Evolutionary conservation across 2,888 invertebrate genomes (phyloP).

Genomic region (Pammene aurita): DNA sequence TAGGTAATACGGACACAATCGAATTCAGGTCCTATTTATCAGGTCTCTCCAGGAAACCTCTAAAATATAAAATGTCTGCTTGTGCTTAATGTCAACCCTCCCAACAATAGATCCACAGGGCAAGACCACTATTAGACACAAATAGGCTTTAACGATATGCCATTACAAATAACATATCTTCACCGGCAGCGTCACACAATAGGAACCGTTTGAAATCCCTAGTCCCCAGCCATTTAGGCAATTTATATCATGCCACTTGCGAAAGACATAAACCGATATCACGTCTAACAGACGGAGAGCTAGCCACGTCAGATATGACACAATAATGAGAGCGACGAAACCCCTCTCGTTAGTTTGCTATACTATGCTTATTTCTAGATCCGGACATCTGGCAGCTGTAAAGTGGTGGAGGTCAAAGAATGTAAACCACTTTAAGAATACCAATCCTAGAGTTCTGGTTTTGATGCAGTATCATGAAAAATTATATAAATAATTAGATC

Average conservation of each 20-base stretch:
- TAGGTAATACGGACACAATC: neutral
- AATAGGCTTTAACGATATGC: conserved; percentile 40
- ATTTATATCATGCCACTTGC: conserved; percentile 50
- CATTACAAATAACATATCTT: conserved; percentile 41
- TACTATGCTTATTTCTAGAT: too few relatives aligned
- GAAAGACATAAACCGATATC: conserved; percentile 52
- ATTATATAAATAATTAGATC: too few relatives aligned
- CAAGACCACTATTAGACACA: conserved; percentile 33
- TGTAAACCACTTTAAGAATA: too few relatives aligned
- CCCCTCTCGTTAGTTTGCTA: too few relatives aligned
- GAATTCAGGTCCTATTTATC: neutral
- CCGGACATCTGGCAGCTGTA: too few relatives aligned
- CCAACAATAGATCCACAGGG: conserved; percentile 14
- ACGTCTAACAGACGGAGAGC: too few relatives aligned
- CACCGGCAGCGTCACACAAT: conserved; percentile 25
- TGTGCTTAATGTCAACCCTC: conserved; percentile 13
- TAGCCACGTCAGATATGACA: too few relatives aligned
- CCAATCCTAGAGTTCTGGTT: too few relatives aligned
- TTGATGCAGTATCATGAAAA: too few relatives aligned
- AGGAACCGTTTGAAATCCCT: conserved; percentile 32
- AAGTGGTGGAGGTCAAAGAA: too few relatives aligned
- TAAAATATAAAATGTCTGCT: conserved; percentile 8
- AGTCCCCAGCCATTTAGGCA: conserved; percentile 45
- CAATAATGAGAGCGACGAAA: too few relatives aligned
- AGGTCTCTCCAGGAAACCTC: neutral